Percentiles rank a stretch among this genome's conserved stretches.
These are phyloP conservation scores for Cyprinodon tularosa DNA, from an alignment of 2,113 vertebrate genomes.

Conservation along the genomic window DNA sequence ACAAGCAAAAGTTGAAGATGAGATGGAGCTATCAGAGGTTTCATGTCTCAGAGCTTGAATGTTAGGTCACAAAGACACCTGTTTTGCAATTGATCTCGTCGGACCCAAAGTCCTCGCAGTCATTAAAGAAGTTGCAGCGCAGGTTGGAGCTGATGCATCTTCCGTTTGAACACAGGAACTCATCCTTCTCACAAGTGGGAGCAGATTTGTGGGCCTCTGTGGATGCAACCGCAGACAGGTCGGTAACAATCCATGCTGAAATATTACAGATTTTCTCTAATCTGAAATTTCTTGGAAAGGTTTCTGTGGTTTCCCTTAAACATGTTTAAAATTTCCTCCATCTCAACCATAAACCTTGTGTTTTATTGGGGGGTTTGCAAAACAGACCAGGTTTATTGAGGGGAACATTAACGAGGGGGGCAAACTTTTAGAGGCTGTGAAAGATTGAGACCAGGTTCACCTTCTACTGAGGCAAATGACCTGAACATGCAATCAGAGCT, in stretches of 20 bases:
- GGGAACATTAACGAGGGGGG: too few relatives aligned
- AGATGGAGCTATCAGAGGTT: not conserved
- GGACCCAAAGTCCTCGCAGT: constrained; percentile 93
- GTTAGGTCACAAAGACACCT: constrained; percentile 37
- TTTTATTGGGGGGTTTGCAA: not conserved
- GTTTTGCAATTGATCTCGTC: constrained; percentile 85
- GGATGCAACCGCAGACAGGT: not conserved
- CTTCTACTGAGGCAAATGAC: too few relatives aligned
- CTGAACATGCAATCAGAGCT: too few relatives aligned
- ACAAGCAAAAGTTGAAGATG: not conserved
- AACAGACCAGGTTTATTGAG: too few relatives aligned
- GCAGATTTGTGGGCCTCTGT: constrained; percentile 61
- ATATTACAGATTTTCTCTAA: not conserved
- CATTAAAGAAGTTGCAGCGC: constrained; percentile 93
- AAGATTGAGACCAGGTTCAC: too few relatives aligned
- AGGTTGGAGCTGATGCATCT: constrained; percentile 88
- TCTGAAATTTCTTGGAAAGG: not conserved
- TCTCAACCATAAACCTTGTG: not conserved
- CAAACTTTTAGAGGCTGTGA: too few relatives aligned
- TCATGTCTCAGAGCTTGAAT: not conserved
- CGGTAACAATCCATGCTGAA: not conserved
- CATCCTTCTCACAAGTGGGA: constrained; percentile 87
- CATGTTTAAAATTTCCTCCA: too few relatives aligned
- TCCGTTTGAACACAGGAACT: constrained; percentile 88
- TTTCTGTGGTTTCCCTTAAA: not conserved